Evolutionary conservation across 2,797 vertebrate species (phyloP).

Genomic region (Chaetodon trifasciatus): DNA sequence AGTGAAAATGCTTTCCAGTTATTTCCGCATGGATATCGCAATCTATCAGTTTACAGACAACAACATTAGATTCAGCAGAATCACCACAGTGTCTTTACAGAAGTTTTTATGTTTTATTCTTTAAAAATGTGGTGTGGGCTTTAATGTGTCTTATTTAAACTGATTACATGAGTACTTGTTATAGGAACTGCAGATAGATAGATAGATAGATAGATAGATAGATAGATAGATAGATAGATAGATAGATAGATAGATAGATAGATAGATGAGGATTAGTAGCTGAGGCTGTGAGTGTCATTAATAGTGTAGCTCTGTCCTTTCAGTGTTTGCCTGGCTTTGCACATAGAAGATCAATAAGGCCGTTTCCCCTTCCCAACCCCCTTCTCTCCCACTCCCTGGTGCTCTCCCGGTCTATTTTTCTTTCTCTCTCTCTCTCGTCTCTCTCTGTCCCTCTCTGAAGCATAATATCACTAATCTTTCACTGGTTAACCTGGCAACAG

Average conservation of each 20-base stretch:
- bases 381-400: conserved; percentile 68
- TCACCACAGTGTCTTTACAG: background rate
- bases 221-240: conserved; percentile 70
- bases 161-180: background rate
- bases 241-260: conserved; percentile 69
- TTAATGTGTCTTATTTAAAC: background rate
- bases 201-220: conserved; percentile 67
- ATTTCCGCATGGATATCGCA: background rate
- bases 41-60: background rate
- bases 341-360: conserved; percentile 87
- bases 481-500: conserved; percentile 74
- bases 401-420: conserved; percentile 52
- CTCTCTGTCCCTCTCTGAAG: conserved; percentile 47
- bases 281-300: conserved; percentile 79
- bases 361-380: conserved; percentile 82
- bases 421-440: conserved; percentile 9
- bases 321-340: conserved; percentile 87
- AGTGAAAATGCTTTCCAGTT: background rate
- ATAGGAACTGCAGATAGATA: conserved; percentile 24
- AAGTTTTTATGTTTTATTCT: background rate
- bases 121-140: background rate
- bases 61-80: conserved; percentile 5
- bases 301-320: conserved; percentile 85
- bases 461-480: conserved; percentile 76
- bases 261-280: conserved; percentile 71